phyloP scores from a whole-genome alignment of 2,888 invertebrate species.

The Watsonalla cultraria region DNA sequence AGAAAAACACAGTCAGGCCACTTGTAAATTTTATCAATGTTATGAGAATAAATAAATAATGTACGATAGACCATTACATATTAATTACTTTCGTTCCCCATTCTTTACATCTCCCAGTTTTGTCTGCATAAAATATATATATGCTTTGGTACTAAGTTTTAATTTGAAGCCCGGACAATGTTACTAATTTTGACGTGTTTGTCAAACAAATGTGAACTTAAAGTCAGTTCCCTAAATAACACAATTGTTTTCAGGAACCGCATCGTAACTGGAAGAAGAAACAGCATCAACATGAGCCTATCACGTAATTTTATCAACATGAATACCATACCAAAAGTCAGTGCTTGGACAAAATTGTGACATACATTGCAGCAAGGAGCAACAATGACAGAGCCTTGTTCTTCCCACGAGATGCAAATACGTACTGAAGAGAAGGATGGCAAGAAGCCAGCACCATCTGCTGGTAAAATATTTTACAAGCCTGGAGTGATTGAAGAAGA shows the following conservation, averaged over 20 bases:
- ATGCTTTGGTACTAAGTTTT: too few species aligned
- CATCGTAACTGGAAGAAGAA: conserved; percentile 1
- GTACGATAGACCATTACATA: too few species aligned
- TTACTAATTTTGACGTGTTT: too few species aligned
- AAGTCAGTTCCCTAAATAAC: background rate
- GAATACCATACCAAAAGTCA: conserved; percentile 16
- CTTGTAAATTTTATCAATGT: too few species aligned
- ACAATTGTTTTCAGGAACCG: background rate
- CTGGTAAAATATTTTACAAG: conserved; percentile 71
- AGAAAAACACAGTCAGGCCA: too few species aligned
- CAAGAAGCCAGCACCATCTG: conserved; percentile 44
- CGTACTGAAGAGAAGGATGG: conserved; percentile 46
- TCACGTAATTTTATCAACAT: conserved; percentile 16
- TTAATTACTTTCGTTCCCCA: too few species aligned
- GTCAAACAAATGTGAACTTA: background rate
- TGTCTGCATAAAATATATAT: too few species aligned
- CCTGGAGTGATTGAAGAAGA: conserved; percentile 67
- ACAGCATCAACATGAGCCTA: conserved; percentile 11
- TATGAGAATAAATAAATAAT: too few species aligned
- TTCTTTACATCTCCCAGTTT: too few species aligned
- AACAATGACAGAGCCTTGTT: conserved; percentile 46
- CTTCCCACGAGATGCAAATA: conserved; percentile 60
- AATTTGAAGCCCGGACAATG: too few species aligned
- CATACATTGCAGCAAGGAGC: conserved; percentile 16
- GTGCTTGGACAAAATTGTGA: conserved; percentile 43